A percentile compares a stretch with the other conserved stretches of the same genome.
Conservation (phyloP, 1,140 invertebrate genomes). For the Apis cerana region DNA sequence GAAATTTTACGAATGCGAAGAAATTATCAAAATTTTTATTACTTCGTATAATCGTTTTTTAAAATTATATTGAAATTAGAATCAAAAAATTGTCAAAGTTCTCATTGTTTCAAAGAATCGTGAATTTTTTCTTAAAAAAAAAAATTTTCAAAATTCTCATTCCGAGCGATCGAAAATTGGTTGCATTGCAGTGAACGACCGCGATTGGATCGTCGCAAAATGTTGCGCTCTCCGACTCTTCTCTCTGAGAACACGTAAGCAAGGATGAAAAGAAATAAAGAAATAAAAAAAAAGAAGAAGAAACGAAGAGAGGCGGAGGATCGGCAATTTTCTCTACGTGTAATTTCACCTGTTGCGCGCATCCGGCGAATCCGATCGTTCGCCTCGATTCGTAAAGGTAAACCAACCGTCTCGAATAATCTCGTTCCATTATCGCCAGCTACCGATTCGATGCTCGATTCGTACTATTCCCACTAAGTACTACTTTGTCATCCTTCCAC, state of each 20-base stretch:
- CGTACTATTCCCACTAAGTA: background rate
- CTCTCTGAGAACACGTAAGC: no score
- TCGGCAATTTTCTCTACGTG: slow-evolving; percentile 71
- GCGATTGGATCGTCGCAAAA: background rate
- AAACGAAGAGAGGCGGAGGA: slow-evolving; percentile 41
- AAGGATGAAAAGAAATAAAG: background rate
- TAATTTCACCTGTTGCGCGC: slow-evolving; percentile 74
- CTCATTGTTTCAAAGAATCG: background rate
- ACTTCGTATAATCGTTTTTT: no score
- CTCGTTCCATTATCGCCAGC: slow-evolving; percentile 51
- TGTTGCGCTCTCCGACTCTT: no score
- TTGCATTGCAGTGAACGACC: background rate
- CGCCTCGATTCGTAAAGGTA: slow-evolving; percentile 66
- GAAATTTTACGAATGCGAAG: no score
- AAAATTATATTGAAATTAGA: no score
- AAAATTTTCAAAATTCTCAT: no score
- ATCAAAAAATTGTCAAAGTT: background rate
- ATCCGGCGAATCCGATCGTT: slow-evolving; percentile 70
- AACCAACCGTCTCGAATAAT: slow-evolving; percentile 48
- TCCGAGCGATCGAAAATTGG: slow-evolving; percentile 6
- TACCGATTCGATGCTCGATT: slow-evolving; percentile 12
- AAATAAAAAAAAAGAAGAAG: slow-evolving; percentile 11
- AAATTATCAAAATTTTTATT: no score
- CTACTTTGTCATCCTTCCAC: background rate
- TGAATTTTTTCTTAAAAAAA: no score